Conservation (phyloP, 2,113 vertebrate species). For the Gasterosteus aculeatus region DNA sequence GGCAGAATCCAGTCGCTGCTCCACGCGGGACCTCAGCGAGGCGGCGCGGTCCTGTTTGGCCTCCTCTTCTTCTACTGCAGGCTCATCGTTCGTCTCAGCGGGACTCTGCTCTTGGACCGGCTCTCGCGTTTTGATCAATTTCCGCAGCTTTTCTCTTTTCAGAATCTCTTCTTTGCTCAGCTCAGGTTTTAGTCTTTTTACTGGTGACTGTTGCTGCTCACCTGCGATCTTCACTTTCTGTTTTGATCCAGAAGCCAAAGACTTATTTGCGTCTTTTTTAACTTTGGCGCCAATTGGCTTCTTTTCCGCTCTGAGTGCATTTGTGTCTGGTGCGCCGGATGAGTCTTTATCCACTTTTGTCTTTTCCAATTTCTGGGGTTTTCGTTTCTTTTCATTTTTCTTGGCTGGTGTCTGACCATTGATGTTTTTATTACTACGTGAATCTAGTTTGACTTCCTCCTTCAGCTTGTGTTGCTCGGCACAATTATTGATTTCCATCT, state of each 20-base stretch:
- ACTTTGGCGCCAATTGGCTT: not conserved
- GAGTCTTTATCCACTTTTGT: not conserved
- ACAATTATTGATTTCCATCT: slow-evolving; percentile 25
- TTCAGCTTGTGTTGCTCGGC: slow-evolving; percentile 1
- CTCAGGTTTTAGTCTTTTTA: slow-evolving; percentile 36
- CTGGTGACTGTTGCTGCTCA: slow-evolving; percentile 6
- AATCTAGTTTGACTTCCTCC: slow-evolving; percentile 16
- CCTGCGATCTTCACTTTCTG: slow-evolving; percentile 1
- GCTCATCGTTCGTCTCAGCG: slow-evolving; percentile 5
- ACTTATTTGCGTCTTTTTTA: not conserved
- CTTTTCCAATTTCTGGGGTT: slow-evolving; percentile 54
- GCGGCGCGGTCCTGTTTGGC: slow-evolving; percentile 64
- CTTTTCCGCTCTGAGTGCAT: slow-evolving; percentile 15
- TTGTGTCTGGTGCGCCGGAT: not conserved
- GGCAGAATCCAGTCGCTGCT: slow-evolving; percentile 84
- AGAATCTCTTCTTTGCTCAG: slow-evolving; percentile 47
- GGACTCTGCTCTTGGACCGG: not conserved
- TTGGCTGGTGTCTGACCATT: slow-evolving; percentile 7
- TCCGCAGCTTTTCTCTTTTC: slow-evolving; percentile 63
- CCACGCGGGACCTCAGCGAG: slow-evolving; percentile 84
- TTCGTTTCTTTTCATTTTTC: slow-evolving; percentile 22
- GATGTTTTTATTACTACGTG: slow-evolving; percentile 1
- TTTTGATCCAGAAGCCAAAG: slow-evolving; percentile 2
- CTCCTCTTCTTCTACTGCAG: not conserved
- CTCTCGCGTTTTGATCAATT: slow-evolving; percentile 45